These are phyloP conservation scores for Amblyopsis hoosieri DNA, from an alignment of 2,797 vertebrate species.

Conservation along the genomic window DNA sequence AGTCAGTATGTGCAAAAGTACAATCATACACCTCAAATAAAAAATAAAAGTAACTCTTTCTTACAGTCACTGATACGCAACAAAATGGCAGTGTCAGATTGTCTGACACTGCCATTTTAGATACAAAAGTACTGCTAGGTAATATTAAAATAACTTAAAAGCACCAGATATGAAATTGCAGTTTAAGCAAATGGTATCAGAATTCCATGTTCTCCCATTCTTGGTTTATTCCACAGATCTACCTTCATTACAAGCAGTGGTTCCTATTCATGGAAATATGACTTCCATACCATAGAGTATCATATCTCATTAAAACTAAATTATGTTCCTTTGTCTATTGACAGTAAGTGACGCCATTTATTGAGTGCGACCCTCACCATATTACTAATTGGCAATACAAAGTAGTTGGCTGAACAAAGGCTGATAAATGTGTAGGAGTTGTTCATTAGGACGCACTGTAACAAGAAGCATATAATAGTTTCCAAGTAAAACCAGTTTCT, in stretches of 20 bases:
- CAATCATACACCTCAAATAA: constrained; percentile 34
- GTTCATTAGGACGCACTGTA: constrained; percentile 49
- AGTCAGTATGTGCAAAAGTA: constrained; percentile 12
- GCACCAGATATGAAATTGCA: constrained; percentile 4
- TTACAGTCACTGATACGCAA: constrained; percentile 7
- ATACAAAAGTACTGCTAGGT: constrained; percentile 6
- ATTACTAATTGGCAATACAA: constrained; percentile 28
- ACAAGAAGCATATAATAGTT: constrained; percentile 72
- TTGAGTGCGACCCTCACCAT: constrained; percentile 31
- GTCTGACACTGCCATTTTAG: too few relatives aligned
- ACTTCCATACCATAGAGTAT: background rate
- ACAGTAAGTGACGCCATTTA: constrained; percentile 38
- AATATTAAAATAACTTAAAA: constrained; percentile 17
- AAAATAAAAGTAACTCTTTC: constrained; percentile 16
- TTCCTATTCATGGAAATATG: too few relatives aligned
- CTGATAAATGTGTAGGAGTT: constrained; percentile 41
- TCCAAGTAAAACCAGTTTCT: constrained; percentile 23
- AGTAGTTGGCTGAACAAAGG: constrained; percentile 34
- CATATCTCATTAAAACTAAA: background rate
- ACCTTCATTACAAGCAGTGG: too few relatives aligned
- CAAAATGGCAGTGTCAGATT: background rate
- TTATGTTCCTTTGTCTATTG: constrained; percentile 30
- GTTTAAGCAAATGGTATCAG: constrained; percentile 6
- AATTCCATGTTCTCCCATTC: constrained; percentile 3
- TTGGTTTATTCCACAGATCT: background rate